Percentiles rank a stretch among this genome's conserved stretches.
Evolutionary conservation across 1,140 invertebrate genomes (phyloP).

Genomic region (Nasonia vitripennis): DNA sequence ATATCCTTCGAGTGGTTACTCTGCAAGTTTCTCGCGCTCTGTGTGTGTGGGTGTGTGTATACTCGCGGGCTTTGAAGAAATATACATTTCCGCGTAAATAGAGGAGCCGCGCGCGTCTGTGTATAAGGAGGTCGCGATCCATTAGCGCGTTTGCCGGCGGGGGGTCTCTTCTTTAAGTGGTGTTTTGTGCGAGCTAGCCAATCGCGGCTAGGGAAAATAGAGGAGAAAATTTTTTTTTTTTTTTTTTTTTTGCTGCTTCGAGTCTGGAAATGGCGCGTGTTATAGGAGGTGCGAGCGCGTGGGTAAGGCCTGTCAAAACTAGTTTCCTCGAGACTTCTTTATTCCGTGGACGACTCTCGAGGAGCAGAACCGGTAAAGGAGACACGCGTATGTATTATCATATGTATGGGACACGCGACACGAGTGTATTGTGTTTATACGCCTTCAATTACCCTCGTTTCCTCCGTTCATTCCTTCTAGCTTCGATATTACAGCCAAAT

Average conservation of each 20-base stretch:
- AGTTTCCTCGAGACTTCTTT: conserved; percentile 60
- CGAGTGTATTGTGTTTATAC: background rate
- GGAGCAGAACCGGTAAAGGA: conserved; percentile 63
- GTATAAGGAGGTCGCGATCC: conserved; percentile 61
- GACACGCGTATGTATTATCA: conserved; percentile 57
- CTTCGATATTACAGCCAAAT: background rate
- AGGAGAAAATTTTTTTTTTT: background rate
- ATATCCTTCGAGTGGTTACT: conserved; percentile 56
- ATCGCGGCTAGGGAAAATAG: background rate
- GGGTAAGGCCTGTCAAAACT: conserved; percentile 72
- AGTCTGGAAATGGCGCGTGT: background rate
- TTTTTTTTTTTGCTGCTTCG: too few species aligned
- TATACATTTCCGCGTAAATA: conserved; percentile 8
- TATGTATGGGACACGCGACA: conserved; percentile 1
- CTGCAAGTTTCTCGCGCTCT: conserved; percentile 55
- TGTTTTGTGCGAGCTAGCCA: conserved; percentile 65
- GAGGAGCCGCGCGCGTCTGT: background rate
- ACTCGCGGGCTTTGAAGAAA: background rate
- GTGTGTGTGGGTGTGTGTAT: background rate
- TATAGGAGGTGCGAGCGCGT: conserved; percentile 66
- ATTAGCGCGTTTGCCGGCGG: conserved; percentile 71
- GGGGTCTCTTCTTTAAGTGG: conserved; percentile 67
- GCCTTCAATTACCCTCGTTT: conserved; percentile 27
- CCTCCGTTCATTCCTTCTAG: too few species aligned
- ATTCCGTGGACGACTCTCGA: conserved; percentile 42